phyloP scores from a whole-genome alignment of 2,797 vertebrate genomes.

The Thalassophryne amazonica region DNA sequence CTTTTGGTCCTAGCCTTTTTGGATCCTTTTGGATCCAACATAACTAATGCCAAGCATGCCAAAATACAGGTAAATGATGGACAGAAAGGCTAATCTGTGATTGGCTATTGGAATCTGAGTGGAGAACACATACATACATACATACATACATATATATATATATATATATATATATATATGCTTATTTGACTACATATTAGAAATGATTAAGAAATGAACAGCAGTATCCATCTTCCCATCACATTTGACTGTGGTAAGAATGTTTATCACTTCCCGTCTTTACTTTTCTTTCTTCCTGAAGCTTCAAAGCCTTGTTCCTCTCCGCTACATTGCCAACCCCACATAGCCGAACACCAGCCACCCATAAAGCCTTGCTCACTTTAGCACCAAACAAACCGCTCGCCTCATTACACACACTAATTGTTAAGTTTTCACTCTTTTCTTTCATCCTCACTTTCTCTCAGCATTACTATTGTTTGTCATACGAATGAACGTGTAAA shows the following conservation, averaged over 20 bases:
- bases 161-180: too few species aligned
- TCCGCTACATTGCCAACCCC: conserved; percentile 39
- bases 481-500: too few species aligned
- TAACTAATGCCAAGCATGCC: too few species aligned
- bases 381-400: conserved; percentile 58
- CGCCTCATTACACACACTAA: conserved; percentile 63
- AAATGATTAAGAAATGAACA: not conserved
- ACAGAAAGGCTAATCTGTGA: too few species aligned
- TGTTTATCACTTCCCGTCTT: conserved; percentile 54
- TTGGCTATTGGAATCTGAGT: too few species aligned
- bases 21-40: too few species aligned
- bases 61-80: too few species aligned
- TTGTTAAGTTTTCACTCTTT: conserved; percentile 60
- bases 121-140: too few species aligned
- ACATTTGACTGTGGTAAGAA: not conserved
- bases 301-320: conserved; percentile 47
- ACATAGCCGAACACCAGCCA: conserved; percentile 52
- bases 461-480: too few species aligned
- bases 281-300: conserved; percentile 16
- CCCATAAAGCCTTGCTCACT: conserved; percentile 53
- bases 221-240: conserved; percentile 2
- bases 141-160: too few species aligned
- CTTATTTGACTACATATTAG: too few species aligned
- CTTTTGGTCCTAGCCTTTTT: too few species aligned
- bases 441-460: not conserved